Evolutionary conservation across 2,888 invertebrate genomes (phyloP).

Genomic region (Ypsolopha sequella): DNA sequence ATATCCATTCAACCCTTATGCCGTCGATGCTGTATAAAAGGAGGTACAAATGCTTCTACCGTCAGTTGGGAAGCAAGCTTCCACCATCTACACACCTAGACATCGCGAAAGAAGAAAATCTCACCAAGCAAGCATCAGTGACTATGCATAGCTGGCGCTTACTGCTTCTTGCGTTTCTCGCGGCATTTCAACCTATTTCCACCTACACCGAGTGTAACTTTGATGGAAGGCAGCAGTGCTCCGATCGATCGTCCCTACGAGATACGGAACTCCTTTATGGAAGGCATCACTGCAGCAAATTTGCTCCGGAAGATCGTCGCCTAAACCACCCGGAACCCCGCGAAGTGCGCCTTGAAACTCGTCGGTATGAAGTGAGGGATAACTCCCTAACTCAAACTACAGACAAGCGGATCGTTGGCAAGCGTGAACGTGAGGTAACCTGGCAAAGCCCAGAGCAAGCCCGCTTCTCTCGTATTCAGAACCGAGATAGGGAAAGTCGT

Average conservation of each 20-base stretch:
- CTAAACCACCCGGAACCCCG: slow-evolving; percentile 15
- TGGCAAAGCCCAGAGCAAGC: neutral
- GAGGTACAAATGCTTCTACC: slow-evolving; percentile 12
- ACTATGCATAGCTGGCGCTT: slow-evolving; percentile 67
- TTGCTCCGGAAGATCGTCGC: slow-evolving; percentile 12
- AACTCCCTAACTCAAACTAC: slow-evolving; percentile 7
- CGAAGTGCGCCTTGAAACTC: slow-evolving; percentile 9
- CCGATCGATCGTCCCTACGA: slow-evolving; percentile 17
- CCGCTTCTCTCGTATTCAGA: neutral
- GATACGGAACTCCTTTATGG: slow-evolving; percentile 24
- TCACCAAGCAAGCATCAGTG: slow-evolving; percentile 26
- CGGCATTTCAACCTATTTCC: slow-evolving; percentile 42
- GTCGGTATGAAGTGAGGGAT: slow-evolving; percentile 1
- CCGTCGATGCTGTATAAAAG: slow-evolving; percentile 40
- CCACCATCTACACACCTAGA: slow-evolving; percentile 34
- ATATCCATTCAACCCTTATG: slow-evolving; percentile 41
- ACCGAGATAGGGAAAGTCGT: slow-evolving; percentile 4
- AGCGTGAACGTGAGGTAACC: neutral
- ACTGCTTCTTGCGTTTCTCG: slow-evolving; percentile 51
- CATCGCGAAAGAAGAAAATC: slow-evolving; percentile 25
- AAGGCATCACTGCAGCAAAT: slow-evolving; percentile 15
- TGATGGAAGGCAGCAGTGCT: slow-evolving; percentile 53
- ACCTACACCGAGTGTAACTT: slow-evolving; percentile 38
- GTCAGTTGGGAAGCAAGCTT: slow-evolving; percentile 49
- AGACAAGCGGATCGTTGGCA: neutral